Evolutionary conservation across 2,797 vertebrate genomes (phyloP), one percentile per base, ranked within the genome.

Genomic region (Melanitta fusca): DNA sequence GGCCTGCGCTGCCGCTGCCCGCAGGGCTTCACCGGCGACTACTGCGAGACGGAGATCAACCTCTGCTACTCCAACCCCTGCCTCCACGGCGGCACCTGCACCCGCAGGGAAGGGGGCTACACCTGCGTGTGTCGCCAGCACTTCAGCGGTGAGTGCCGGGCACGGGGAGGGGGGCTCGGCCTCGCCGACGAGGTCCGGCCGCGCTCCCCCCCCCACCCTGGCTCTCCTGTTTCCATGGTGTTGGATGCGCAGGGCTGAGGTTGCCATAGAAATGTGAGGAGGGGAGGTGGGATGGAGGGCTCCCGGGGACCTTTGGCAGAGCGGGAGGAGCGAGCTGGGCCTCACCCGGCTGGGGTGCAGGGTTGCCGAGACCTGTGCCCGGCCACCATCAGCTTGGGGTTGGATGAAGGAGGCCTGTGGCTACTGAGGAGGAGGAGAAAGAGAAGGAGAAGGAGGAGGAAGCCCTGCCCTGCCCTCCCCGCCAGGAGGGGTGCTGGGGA

Each of bases 11-110:
- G 99, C 97, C 99, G 99, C 97, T 99, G 99, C 97, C 99, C 99
- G 0, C 98, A 98, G 5, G 99, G 99, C 95, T 99, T 99, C 97
- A 99, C 99, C 0, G 99, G 99, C 1, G 99, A 99, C 97, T 99
- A 99, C 98, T 99, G 99, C 0, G 99, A 99, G 97, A 99, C 98
- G 0, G 99, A 99, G 97, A 99, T 99, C 95, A 99, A 99, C 97
- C 98, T 99, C 96, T 99, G 99, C 97, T 99, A 99, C 97, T 99
- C 99, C 87, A 99, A 99, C 97, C 99, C 99, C 10, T 99, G 99
- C 96, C 98, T 98, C 69, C 99, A 99, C 0, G 99, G 99, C 8
- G 99, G 99, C 3, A 98, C 99, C 85, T 99, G 99, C 36, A 98
- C 98, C 24, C 98, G 98, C 93, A 98, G 98, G 84, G 99, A 99